Evolutionary conservation across 2,888 invertebrate species (phyloP).

Genomic region (Leucophora obtusa): DNA sequence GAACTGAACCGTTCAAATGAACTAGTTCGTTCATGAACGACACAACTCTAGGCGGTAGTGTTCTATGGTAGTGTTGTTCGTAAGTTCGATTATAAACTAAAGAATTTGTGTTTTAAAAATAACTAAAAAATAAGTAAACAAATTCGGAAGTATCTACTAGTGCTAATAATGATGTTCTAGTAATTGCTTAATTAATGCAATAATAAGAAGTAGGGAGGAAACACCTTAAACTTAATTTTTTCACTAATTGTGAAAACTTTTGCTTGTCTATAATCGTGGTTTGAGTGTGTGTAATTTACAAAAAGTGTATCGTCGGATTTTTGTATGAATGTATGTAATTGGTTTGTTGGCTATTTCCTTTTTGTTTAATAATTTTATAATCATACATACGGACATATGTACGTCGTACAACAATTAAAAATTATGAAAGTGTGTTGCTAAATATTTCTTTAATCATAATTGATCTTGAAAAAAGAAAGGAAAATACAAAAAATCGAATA

Average conservation of each 20-base stretch:
- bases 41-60: no score
- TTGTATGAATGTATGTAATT: slow-evolving; percentile 22
- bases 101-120: no score
- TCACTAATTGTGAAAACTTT: slow-evolving; percentile 19
- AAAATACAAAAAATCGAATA: not conserved
- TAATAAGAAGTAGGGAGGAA: slow-evolving; percentile 1
- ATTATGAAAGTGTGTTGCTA: slow-evolving; percentile 41
- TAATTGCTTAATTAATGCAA: slow-evolving; percentile 25
- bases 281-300: slow-evolving; percentile 19
- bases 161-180: slow-evolving; percentile 23
- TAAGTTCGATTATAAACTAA: slow-evolving; percentile 43
- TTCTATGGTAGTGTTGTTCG: slow-evolving; percentile 45
- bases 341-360: slow-evolving; percentile 35
- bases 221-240: not conserved
- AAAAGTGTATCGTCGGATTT: slow-evolving; percentile 44
- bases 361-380: slow-evolving; percentile 28
- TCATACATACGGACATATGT: slow-evolving; percentile 15
- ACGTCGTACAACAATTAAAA: slow-evolving; percentile 21
- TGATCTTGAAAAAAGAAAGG: slow-evolving; percentile 4
- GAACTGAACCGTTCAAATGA: no score
- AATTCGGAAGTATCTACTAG: slow-evolving; percentile 7
- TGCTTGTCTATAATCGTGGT: slow-evolving; percentile 44
- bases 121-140: slow-evolving; percentile 25
- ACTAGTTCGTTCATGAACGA: no score
- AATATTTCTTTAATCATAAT: slow-evolving; percentile 50